Percentiles rank a stretch among this genome's conserved stretches.
phyloP scores from a whole-genome alignment of 2,888 invertebrate genomes.

The Clepsis dumicolana region DNA sequence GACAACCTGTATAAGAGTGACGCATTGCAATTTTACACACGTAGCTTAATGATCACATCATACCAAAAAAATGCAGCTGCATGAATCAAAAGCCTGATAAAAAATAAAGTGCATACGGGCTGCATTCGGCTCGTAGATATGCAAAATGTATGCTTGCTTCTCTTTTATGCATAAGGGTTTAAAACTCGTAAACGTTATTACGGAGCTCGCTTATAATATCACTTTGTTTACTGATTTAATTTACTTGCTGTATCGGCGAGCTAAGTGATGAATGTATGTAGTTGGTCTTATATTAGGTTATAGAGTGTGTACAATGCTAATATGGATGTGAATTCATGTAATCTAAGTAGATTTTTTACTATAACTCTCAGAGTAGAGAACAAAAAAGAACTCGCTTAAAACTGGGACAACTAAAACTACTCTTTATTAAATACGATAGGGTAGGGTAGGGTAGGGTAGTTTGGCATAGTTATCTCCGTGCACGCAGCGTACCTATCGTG shows the following conservation, averaged over 20 bases:
- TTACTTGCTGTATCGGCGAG: not conserved
- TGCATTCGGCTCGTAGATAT: not conserved
- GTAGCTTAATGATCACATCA: not conserved
- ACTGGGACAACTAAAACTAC: too few species aligned
- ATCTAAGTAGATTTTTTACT: too few species aligned
- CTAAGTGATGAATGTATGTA: not conserved
- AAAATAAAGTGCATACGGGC: constrained; percentile 31
- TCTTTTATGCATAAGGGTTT: constrained; percentile 16
- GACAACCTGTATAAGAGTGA: not conserved
- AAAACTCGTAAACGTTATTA: not conserved
- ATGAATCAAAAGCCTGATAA: constrained; percentile 24
- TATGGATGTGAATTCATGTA: too few species aligned
- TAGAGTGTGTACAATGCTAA: not conserved
- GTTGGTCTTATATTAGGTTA: not conserved
- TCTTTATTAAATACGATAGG: too few species aligned
- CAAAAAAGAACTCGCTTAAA: too few species aligned
- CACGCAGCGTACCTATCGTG: too few species aligned
- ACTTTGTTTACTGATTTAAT: not conserved
- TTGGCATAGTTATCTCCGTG: too few species aligned
- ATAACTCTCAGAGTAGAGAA: too few species aligned
- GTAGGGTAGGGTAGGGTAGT: too few species aligned
- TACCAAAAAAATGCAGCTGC: constrained; percentile 6
- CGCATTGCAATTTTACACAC: not conserved
- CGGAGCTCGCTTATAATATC: not conserved
- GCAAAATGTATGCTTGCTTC: constrained; percentile 10